These are phyloP conservation scores for Sarcophaga rosellei DNA, from an alignment of 2,888 invertebrate species.

Conservation along the genomic window DNA sequence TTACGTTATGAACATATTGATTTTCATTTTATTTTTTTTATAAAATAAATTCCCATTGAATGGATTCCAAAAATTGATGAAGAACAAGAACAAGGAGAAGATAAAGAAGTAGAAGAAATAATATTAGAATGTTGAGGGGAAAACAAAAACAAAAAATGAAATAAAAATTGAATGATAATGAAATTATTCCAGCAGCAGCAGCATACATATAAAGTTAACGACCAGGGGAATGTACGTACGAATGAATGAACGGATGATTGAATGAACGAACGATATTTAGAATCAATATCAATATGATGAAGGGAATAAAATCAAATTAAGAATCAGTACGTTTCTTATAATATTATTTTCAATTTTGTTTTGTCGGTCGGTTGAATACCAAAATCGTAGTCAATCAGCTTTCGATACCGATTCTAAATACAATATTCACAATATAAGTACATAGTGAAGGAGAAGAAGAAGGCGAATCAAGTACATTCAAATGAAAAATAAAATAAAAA, in stretches of 20 bases:
- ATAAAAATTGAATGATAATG: slow-evolving; percentile 44
- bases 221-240: slow-evolving; percentile 28
- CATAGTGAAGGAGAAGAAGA: neutral
- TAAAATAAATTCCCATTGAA: slow-evolving; percentile 50
- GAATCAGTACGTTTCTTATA: slow-evolving; percentile 51
- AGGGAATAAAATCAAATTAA: slow-evolving; percentile 58
- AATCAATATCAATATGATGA: slow-evolving; percentile 32
- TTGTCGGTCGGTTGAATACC: slow-evolving; percentile 12
- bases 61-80: neutral
- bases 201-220: slow-evolving; percentile 51
- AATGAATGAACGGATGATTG: neutral
- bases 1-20: slow-evolving; percentile 37
- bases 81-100: neutral
- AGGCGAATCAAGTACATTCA: neutral
- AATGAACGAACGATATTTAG: slow-evolving; percentile 20
- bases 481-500: no score
- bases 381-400: neutral
- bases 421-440: neutral
- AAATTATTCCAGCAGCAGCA: slow-evolving; percentile 61
- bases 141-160: slow-evolving; percentile 10
- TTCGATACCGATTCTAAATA: neutral
- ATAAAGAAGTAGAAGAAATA: neutral
- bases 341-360: slow-evolving; percentile 53
- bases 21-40: slow-evolving; percentile 21
- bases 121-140: neutral